These are phyloP conservation scores for Nematolebias whitei DNA, from an alignment of 2,113 vertebrate genomes.

Conservation along the genomic window DNA sequence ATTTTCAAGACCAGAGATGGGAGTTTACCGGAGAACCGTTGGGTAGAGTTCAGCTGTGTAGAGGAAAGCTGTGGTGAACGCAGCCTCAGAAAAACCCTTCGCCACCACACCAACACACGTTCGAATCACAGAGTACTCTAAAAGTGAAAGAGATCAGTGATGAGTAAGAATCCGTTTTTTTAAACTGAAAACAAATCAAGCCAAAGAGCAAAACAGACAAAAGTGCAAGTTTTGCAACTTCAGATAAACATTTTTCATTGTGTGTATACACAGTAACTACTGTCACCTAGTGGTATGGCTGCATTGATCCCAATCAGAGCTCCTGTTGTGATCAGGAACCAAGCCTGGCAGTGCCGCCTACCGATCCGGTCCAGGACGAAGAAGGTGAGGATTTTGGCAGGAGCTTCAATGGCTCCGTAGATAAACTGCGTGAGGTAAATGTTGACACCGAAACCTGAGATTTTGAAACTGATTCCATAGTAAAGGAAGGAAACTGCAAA, in stretches of 20 bases:
- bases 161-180: background rate
- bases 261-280: background rate
- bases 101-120: conserved; percentile 76
- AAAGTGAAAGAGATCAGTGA: background rate
- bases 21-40: conserved; percentile 83
- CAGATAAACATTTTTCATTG: background rate
- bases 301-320: conserved; percentile 74
- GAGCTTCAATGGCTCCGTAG: conserved; percentile 81
- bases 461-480: conserved; percentile 85
- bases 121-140: conserved; percentile 70
- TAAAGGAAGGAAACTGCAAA: conserved; percentile 88
- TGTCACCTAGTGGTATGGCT: conserved; percentile 70
- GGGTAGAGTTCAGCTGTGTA: conserved; percentile 88
- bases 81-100: conserved; percentile 85
- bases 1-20: background rate
- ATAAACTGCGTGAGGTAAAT: conserved; percentile 86
- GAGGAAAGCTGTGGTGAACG: conserved; percentile 85
- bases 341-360: conserved; percentile 78
- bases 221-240: no score
- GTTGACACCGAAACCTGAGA: conserved; percentile 83
- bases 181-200: background rate
- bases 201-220: no score
- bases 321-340: conserved; percentile 77
- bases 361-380: conserved; percentile 76
- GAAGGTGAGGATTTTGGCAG: conserved; percentile 83